Evolutionary conservation across 92 coral and sea anemone genomes (phyloP), one percentile per base, ranked within the genome.

Genomic region (Zoanthus gigantus): DNA sequence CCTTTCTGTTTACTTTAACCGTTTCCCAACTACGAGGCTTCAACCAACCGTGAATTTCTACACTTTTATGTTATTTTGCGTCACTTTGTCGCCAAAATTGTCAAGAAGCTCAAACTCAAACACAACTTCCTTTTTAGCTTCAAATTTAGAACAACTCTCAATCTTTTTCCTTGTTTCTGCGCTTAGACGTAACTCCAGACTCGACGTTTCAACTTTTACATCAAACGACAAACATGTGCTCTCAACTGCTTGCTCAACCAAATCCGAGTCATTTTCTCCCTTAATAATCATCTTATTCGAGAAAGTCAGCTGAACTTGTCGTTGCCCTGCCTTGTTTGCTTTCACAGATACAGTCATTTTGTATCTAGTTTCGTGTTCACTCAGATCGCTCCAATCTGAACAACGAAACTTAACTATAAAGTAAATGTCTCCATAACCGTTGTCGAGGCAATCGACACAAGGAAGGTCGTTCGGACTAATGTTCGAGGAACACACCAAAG

Each of bases 221-320:
- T 63, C 30, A 18, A 63, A 63, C n/a, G 71, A 3, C 6, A 63
- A n/a, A 18, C 71, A 18, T 7, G 5, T 14, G 23, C 30, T 63
- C 31, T 16, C 71, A 61, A 61, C 23, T 6, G 89, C 85, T 73
- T 88, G 83, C 80, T 91, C 92, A 32, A 88, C 71, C 94, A 89
- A 88, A 37, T 83, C 83, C 34, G 79, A 16, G 32, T 45, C 54
- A 32, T 87, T 72, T 29, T 52, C 69, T 63, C 58, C 58, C 58
- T 53, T 53, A 53, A 53, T 53, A 53, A 18, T 63, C 29, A 63
- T 16, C 29, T 18, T 63, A 16, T 63, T 15, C 28, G 71, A 14
- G 71, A 63, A 63, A 63, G 5, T 15, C 71, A 18, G 71, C 29
- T 63, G 71, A 16, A 63, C 29, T 63, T 63, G 28, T 15, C 29